These are phyloP conservation scores for Drosophila rubida DNA, from an alignment of 2,888 invertebrate species.

Conservation along the genomic window DNA sequence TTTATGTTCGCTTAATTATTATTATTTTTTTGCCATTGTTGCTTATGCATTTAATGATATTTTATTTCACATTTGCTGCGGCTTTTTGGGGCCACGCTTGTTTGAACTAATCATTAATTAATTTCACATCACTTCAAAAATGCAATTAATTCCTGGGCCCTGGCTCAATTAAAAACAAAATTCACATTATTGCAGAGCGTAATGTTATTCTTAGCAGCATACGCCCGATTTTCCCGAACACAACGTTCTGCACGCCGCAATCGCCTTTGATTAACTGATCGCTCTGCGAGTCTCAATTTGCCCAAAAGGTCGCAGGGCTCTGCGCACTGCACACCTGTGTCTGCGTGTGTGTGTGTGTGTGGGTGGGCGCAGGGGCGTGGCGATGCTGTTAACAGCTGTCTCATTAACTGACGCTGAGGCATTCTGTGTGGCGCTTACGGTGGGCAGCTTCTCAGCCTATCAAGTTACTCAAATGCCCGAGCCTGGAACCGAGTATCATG, in stretches of 20 bases:
- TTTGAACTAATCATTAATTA: slow-evolving; percentile 78
- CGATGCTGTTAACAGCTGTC: slow-evolving; percentile 42
- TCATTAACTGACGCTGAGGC: slow-evolving; percentile 47
- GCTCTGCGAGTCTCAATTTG: slow-evolving; percentile 19
- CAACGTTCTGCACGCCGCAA: slow-evolving; percentile 65
- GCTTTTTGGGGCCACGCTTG: slow-evolving; percentile 38
- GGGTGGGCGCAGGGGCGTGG: slow-evolving; percentile 36
- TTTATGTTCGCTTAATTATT: slow-evolving; percentile 35
- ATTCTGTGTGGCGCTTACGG: slow-evolving; percentile 62
- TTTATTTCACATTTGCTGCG: slow-evolving; percentile 64
- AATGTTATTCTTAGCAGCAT: slow-evolving; percentile 39
- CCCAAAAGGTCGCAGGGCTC: background rate
- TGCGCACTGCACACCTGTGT: slow-evolving; percentile 17
- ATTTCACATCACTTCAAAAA: slow-evolving; percentile 73
- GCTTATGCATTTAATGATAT: slow-evolving; percentile 68
- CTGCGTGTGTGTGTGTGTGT: slow-evolving; percentile 24
- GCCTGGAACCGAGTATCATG: slow-evolving; percentile 46
- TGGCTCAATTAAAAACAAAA: slow-evolving; percentile 62
- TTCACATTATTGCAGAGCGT: slow-evolving; percentile 26
- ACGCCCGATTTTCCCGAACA: slow-evolving; percentile 16
- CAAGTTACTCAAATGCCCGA: slow-evolving; percentile 51
- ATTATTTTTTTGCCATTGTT: slow-evolving; percentile 41
- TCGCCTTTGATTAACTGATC: slow-evolving; percentile 82
- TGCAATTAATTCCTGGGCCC: slow-evolving; percentile 69
- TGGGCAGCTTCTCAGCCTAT: slow-evolving; percentile 79